phyloP scores from a whole-genome alignment of 1,140 invertebrate genomes.

The Lucilia sericata region DNA sequence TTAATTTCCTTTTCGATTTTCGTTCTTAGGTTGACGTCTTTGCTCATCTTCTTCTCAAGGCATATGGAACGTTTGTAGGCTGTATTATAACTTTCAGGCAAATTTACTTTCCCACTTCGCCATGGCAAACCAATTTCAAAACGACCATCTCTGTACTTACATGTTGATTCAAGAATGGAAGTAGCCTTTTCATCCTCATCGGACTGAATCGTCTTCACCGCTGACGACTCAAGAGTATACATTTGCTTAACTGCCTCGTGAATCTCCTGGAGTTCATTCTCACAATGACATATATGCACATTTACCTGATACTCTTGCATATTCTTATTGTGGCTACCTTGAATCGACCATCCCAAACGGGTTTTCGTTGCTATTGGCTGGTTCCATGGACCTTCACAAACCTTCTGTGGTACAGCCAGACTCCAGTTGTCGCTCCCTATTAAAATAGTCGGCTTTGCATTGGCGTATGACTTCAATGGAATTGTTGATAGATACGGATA shows the following conservation, averaged over 20 bases:
- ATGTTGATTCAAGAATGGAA: not conserved
- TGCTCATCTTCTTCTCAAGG: slow-evolving; percentile 15
- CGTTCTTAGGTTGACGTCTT: slow-evolving; percentile 1
- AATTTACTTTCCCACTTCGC: slow-evolving; percentile 1
- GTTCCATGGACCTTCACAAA: slow-evolving; percentile 22
- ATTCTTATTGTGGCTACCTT: not conserved
- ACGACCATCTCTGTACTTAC: not conserved
- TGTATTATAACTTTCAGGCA: slow-evolving; percentile 5
- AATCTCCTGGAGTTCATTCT: not conserved
- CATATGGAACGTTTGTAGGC: not conserved
- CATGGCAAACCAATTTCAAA: slow-evolving; percentile 15
- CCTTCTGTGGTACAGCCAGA: slow-evolving; percentile 9
- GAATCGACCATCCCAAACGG: slow-evolving; percentile 29
- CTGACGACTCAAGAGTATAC: not conserved
- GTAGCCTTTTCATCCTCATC: not conserved
- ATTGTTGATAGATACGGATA: slow-evolving; percentile 13
- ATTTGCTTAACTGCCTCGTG: slow-evolving; percentile 7
- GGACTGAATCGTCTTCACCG: too few species aligned
- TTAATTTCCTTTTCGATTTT: slow-evolving; percentile 23
- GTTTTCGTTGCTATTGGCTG: slow-evolving; percentile 30
- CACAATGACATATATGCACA: not conserved
- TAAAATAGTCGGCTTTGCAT: slow-evolving; percentile 37
- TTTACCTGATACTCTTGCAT: not conserved
- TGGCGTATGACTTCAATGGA: slow-evolving; percentile 11
- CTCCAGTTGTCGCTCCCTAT: slow-evolving; percentile 36